Evolutionary conservation across 2,888 invertebrate species (phyloP), one percentile per base, ranked within the genome.

Genomic region (Gasteruption jaculator): DNA sequence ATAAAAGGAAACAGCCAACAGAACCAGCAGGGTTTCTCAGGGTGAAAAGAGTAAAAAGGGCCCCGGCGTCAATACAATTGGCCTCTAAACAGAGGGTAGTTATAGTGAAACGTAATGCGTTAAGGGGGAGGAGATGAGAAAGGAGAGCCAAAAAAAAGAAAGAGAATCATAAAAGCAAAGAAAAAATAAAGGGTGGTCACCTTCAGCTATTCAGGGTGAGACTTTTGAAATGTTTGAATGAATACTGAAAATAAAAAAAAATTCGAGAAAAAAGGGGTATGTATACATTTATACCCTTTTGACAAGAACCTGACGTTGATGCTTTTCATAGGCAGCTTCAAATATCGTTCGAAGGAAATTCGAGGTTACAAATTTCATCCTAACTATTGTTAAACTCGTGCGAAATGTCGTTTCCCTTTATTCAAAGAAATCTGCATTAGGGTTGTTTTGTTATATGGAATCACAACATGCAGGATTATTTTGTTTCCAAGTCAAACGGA

Each of bases 31-130:
- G 61, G 62, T 54, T 61, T 59, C 61, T 52, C 53, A 48, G 52
- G 50, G 47, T 50, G 57, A 53, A 54, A 48, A 50, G 56, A 57
- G 51, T 56, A 54, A 57, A 59, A 56, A 59, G 58, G 45, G 49
- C 54, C 52, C 54, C n/a, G 49, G 50, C 57, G 50, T 45, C 51
- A 47, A 53, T 54, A 60, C 60, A 61, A 62, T 62, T 62, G 61
- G 54, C 59, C 56, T 58, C 60, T 62, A 63, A 63, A 63, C 61
- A 60, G 58, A 60, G 61, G 59, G 61, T 60, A 61, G 61, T 61
- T 61, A 61, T 56, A 57, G 56, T 52, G 58, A 61, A 60, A 60
- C 48, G 59, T 51, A 52, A 49, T 49, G 57, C 55, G 48, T 50
- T 43, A 46, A 48, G 50, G 52, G 49, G 49, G 50, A 45, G 46